Evolutionary conservation across 2,888 invertebrate genomes (phyloP), one percentile per base, ranked within the genome.

Genomic region (Callinectes sapidus): DNA sequence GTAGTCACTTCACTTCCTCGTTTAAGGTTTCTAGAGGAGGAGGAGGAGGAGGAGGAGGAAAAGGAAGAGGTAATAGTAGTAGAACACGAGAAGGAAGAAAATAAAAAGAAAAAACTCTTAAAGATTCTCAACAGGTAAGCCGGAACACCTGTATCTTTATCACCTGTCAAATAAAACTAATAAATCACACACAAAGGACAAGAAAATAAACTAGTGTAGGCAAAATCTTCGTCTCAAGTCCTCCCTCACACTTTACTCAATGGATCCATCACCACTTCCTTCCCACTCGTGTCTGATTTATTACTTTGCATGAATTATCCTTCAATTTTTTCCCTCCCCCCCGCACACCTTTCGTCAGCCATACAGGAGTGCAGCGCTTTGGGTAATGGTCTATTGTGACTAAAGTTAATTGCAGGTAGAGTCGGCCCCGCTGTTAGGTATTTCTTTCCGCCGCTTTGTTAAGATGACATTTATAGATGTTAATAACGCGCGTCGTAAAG

Each of bases 381-480:
- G 35, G 35, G 81, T 81, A 35, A 81, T 81, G 81, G 81, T 32
- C 81, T 35, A 32, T 81, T 81, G 81, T 35, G 35, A 81, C 32
- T 81, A 32, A 81, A 35, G 35, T 81, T 81, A 35, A 81, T 81
- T 32, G 81, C 81, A 81, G 23, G 14, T 81, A 81, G 81, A 35
- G 81, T 81, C 35, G 32, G 13, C 81, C 81, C 35, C 81, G 81
- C 10, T 13, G 81, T 81, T 81, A 81, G 16, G 32, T 81, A 81
- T 81, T 81, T 81, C 81, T 35, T 35, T 81, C 13, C 35, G 16
- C 14, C 32, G 81, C 35, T 81, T 81, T 81, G 81, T 81, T 23
- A 35, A 35, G 32, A 81, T 81, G 81, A 81, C 81, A 81, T 81
- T 81, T 81, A 81, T 81, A 81, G 81, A 35, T 81, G 81, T 32